These are phyloP conservation scores for Emberiza fucata DNA, from an alignment of 2,113 vertebrate genomes.

Conservation along the genomic window DNA sequence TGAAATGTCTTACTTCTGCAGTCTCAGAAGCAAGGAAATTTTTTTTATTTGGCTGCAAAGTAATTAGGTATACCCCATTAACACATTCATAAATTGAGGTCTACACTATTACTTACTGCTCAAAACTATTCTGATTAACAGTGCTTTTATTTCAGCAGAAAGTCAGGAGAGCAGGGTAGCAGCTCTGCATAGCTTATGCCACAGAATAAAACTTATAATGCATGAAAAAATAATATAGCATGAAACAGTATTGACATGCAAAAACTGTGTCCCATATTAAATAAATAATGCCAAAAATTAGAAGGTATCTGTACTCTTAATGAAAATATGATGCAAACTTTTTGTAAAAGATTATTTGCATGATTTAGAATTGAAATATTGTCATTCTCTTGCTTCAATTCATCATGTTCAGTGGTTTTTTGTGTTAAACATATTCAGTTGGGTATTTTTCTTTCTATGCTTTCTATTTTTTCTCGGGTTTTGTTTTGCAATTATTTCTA, in stretches of 20 bases:
- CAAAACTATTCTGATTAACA: neutral
- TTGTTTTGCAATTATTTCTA: neutral
- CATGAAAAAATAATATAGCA: neutral
- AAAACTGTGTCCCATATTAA: neutral
- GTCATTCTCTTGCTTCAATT: neutral
- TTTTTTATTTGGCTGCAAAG: neutral
- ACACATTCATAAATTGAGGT: neutral
- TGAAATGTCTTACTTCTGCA: neutral
- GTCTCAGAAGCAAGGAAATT: neutral
- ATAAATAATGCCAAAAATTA: neutral
- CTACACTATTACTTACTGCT: neutral
- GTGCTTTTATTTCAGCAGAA: neutral
- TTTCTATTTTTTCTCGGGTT: neutral
- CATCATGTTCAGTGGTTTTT: neutral
- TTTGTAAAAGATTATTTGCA: neutral
- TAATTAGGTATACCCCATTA: neutral
- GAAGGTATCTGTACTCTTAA: neutral
- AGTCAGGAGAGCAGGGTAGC: neutral
- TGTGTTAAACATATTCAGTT: neutral
- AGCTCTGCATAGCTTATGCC: neutral
- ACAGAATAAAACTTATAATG: neutral
- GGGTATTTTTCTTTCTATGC: neutral
- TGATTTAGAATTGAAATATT: neutral
- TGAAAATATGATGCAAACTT: neutral
- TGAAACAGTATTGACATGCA: fast-evolving